Evolutionary conservation across 1,140 invertebrate genomes (phyloP).

Genomic region (Notospermus geniculatus): DNA sequence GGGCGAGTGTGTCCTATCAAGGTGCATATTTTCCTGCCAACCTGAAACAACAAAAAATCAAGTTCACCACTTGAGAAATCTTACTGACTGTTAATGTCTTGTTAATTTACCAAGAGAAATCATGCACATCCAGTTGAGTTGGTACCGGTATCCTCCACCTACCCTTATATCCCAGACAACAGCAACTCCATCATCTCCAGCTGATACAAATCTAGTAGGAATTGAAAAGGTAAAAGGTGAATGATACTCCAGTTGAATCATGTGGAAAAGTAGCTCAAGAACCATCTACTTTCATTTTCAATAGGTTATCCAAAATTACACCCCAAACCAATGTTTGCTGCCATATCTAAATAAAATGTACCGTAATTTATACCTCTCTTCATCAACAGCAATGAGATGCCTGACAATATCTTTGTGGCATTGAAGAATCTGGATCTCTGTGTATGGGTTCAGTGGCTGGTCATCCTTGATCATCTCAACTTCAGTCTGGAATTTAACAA

Average conservation of each 20-base stretch:
- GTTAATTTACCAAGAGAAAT: too few species aligned
- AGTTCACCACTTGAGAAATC: too few species aligned
- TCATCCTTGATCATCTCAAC: conserved; percentile 28
- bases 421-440: conserved; percentile 38
- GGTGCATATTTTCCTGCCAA: conserved; percentile 28
- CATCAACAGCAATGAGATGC: conserved; percentile 31
- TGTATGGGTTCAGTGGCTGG: conserved; percentile 39
- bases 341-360: not conserved
- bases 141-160: not conserved
- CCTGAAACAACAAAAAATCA: conserved; percentile 23
- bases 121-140: not conserved
- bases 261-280: not conserved
- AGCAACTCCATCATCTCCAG: conserved; percentile 37
- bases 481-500: conserved; percentile 14
- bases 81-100: too few species aligned
- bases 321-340: not conserved
- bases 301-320: not conserved
- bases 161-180: conserved; percentile 43
- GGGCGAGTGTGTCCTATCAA: conserved; percentile 35
- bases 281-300: not conserved
- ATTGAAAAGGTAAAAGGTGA: too few species aligned
- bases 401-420: conserved; percentile 41
- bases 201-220: conserved; percentile 36
- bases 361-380: conserved; percentile 28
- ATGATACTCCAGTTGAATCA: too few species aligned